phyloP scores from a whole-genome alignment of 2,113 vertebrate genomes.

The Percina caprodes region DNA sequence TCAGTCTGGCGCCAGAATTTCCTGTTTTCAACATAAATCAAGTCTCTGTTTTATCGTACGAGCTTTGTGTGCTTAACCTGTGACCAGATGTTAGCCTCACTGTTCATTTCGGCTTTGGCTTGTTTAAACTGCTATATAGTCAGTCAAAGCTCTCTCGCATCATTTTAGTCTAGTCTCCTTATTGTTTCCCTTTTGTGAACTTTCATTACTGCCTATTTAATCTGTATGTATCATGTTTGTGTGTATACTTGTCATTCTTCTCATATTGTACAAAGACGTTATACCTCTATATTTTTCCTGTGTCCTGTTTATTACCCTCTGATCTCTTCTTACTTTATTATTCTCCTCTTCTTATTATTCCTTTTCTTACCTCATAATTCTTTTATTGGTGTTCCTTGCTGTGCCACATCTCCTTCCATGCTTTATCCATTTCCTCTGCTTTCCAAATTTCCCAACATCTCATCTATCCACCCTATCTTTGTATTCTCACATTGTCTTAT shows the following conservation, averaged over 20 bases:
- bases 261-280: background rate
- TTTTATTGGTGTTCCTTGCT: background rate
- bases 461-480: background rate
- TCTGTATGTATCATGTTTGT: background rate
- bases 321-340: background rate
- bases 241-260: background rate
- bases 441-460: background rate
- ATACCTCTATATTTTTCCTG: background rate
- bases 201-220: background rate
- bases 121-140: constrained; percentile 6
- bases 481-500: background rate
- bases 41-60: constrained; percentile 49
- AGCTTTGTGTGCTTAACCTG: constrained; percentile 54
- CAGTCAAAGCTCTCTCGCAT: background rate
- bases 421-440: background rate
- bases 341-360: background rate
- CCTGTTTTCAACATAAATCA: constrained; percentile 78
- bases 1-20: constrained; percentile 75
- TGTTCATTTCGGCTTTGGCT: constrained; percentile 23
- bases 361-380: background rate
- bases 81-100: constrained; percentile 47
- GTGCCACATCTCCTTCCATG: background rate
- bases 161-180: background rate
- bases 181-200: background rate
- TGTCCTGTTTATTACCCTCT: background rate